Conservation (phyloP, 2,113 vertebrate species). For the Ceuthmochares aereus region DNA sequence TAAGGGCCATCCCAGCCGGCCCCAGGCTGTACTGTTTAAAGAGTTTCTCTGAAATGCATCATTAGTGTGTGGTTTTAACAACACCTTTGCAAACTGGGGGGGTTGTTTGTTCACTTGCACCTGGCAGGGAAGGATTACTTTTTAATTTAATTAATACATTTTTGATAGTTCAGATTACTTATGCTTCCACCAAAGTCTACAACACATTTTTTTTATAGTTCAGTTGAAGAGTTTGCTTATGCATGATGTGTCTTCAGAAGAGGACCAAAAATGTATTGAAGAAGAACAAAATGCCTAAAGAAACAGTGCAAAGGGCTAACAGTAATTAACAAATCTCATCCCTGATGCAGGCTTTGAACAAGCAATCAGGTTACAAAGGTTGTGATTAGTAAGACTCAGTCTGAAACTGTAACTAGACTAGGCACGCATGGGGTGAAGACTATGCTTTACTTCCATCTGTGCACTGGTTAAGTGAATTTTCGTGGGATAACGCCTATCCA, state of each 20-base stretch:
- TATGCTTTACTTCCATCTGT: background rate
- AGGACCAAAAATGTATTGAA: background rate
- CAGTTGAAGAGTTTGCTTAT: background rate
- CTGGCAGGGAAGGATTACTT: background rate
- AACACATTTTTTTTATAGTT: background rate
- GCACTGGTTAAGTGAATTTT: background rate
- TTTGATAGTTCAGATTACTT: background rate
- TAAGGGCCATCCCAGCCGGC: background rate
- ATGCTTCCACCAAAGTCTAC: fast-evolving
- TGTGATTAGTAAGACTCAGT: background rate
- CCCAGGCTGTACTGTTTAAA: background rate
- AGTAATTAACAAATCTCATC: background rate
- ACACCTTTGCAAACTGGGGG: background rate
- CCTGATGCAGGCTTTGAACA: background rate
- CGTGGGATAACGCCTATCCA: background rate
- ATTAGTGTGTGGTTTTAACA: fast-evolving
- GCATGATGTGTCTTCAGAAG: background rate
- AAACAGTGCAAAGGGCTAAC: fast-evolving
- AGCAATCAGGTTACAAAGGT: background rate
- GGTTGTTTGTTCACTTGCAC: background rate
- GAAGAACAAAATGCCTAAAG: background rate
- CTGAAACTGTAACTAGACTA: background rate
- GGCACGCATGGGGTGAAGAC: background rate
- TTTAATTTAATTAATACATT: background rate
- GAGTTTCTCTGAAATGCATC: background rate